Base-by-base conservation (phyloP, 2,888 invertebrate species). In the Spilarctia lutea region DNA sequence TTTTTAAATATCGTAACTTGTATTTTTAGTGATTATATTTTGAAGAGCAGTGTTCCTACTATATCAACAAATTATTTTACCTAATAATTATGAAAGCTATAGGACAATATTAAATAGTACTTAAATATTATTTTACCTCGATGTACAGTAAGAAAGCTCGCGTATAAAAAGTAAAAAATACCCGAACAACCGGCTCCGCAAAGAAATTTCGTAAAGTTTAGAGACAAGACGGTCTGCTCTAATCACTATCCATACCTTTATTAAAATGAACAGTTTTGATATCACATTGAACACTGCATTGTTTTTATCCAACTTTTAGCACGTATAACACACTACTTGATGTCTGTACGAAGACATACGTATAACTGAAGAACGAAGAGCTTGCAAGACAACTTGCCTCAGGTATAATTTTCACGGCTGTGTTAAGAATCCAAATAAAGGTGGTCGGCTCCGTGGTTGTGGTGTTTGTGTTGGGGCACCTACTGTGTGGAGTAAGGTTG, bases 381-480 rank as follows among this genome's bases (percentile, higher is more conserved):
- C 86, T 86, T 86, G 88, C 86, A 87, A 89, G 89, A 86, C 90
- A 89, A 86, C 85, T 89, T 83, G 88, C 87, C 91, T 86, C 92
- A 93, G 94, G 93, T 94, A 94, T 86, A 86, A 91, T 92, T 94
- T 94, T 92, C 92, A 93, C 91, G 91, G 90, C 81, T 80, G 75
- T 89, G 86, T 84, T 88, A 94, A 78, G 87, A 92, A 88, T 78
- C 88, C 76, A 82, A 81, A 75, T 85, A 81, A 72, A 85, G 83
- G 84, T 88, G 88, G 81, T 83, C 79, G 75, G 79, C 79, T 71
- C 73, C 75, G 68, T 81, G 74, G 72, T 70, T 74, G 75, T 70
- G 52, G 48, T 67, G 77, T 75, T 77, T 73, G 75, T 73, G 65
- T 71, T 76, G 60, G 73, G 65, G 66, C 24, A 74, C 73, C 80